Evolutionary conservation across 2,888 invertebrate genomes (phyloP).

Genomic region (Sepioteuthis lessoniana): DNA sequence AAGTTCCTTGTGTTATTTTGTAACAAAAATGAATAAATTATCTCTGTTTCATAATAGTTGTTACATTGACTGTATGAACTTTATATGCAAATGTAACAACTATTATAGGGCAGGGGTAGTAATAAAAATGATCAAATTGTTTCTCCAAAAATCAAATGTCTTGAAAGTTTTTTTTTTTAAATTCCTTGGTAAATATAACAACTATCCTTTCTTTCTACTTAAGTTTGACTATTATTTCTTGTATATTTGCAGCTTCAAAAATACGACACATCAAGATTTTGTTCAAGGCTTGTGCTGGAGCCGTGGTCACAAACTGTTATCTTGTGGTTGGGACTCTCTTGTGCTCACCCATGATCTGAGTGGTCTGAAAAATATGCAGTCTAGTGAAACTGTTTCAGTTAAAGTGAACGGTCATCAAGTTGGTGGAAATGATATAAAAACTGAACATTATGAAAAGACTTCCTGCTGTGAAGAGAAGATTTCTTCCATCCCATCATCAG

Average conservation of each 20-base stretch:
- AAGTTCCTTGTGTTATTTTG: too few relatives aligned
- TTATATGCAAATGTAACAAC: too few relatives aligned
- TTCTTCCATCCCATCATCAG: background rate
- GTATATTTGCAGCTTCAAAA: slow-evolving; percentile 74
- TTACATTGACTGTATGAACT: too few relatives aligned
- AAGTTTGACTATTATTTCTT: slow-evolving; percentile 23
- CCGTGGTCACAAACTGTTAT: slow-evolving; percentile 76
- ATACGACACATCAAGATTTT: slow-evolving; percentile 77
- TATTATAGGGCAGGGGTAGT: too few relatives aligned
- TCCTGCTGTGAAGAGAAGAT: background rate
- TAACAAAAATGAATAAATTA: too few relatives aligned
- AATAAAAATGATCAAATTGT: too few relatives aligned
- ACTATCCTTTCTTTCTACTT: too few relatives aligned
- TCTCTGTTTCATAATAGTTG: too few relatives aligned
- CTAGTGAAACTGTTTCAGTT: background rate
- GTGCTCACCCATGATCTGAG: slow-evolving; percentile 52
- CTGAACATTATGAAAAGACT: slow-evolving; percentile 42
- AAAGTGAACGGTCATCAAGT: slow-evolving; percentile 39
- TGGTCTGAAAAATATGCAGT: slow-evolving; percentile 25
- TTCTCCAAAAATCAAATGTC: too few relatives aligned
- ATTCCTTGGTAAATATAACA: too few relatives aligned
- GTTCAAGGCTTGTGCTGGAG: slow-evolving; percentile 80
- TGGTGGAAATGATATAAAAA: background rate
- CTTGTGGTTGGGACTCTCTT: slow-evolving; percentile 79
- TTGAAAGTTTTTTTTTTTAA: too few relatives aligned